Evolutionary conservation across 1,140 invertebrate species (phyloP), one percentile per base, ranked within the genome.

Genomic region (Bicyclus anynana): DNA sequence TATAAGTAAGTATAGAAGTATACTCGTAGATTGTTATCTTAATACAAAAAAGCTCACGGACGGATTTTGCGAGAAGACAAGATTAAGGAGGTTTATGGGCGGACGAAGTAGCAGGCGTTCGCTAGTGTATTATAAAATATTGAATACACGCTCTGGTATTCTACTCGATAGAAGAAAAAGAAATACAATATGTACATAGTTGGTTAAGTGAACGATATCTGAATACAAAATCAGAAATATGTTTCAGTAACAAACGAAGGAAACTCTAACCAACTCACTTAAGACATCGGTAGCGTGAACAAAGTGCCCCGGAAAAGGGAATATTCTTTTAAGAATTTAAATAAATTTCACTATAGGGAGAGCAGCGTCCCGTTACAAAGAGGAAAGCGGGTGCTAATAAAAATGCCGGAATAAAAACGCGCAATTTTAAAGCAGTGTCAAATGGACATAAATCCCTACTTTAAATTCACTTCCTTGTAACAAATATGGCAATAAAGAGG

Each of bases 251-350:
- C 51, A 57, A 59, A 61, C 42, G 46, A 54, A 57, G 23, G 55
- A 66, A 69, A 74, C 55, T 73, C 61, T 68, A 71, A 67, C 60
- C 68, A 75, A 77, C 69, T 79, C 71, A 77, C 69, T 81, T 71
- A 80, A 77, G 59, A 71, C 65, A 76, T 79, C 74, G 70, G 57
- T 47, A 66, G 65, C 63, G 50, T 62, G 48, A 69, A 67, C 60
- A 60, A 67, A 69, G 59, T 70, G 70, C 56, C 62, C 62, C 65
- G 72, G 59, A 69, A 74, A 73, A 74, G 47, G 62, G 69, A 80
- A 69, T 76, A 77, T 78, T 79, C 74, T 79, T 77, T 74, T 65
- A 74, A 72, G 75, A 85, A 83, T 85, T 83, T 83, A 83, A 85
- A 85, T 83, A 83, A 79, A 82, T 75, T 75, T 65, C 59, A 67